These are phyloP conservation scores for Altica lythri DNA, from an alignment of 2,888 invertebrate species.

Conservation along the genomic window DNA sequence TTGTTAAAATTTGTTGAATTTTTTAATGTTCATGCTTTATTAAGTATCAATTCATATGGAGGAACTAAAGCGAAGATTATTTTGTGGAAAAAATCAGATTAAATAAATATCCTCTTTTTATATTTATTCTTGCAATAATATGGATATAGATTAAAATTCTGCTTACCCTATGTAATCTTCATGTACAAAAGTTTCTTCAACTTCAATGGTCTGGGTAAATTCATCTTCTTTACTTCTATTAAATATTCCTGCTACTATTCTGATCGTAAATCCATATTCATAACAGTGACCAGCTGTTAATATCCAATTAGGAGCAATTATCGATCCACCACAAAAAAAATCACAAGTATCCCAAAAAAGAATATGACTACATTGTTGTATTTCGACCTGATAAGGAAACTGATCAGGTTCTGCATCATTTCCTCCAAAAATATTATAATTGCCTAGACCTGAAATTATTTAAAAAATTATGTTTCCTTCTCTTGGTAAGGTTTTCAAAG, in stretches of 20 bases:
- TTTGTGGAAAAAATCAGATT: too few species aligned
- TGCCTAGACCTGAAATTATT: not conserved
- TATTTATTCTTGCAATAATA: not conserved
- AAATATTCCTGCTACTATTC: conserved; percentile 34
- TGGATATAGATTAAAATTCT: not conserved
- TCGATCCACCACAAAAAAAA: conserved; percentile 56
- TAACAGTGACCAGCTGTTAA: conserved; percentile 58
- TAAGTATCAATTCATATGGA: too few species aligned
- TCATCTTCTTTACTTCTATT: not conserved
- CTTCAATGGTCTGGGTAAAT: not conserved
- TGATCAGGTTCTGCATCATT: conserved; percentile 56
- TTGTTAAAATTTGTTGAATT: too few species aligned
- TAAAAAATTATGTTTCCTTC: too few species aligned
- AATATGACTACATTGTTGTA: conserved; percentile 39
- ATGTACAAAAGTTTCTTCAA: not conserved
- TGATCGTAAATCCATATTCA: conserved; percentile 42
- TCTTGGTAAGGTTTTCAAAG: too few species aligned
- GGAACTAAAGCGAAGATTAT: too few species aligned
- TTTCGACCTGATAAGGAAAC: conserved; percentile 60
- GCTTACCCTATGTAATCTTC: conserved; percentile 7
- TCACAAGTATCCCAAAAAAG: conserved; percentile 29
- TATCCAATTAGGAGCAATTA: conserved; percentile 48
- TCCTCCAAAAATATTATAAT: conserved; percentile 34
- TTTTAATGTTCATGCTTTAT: too few species aligned
- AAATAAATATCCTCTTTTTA: too few species aligned